Base-by-base conservation (phyloP, 2,113 vertebrate species). In the Orycteropus afer region DNA sequence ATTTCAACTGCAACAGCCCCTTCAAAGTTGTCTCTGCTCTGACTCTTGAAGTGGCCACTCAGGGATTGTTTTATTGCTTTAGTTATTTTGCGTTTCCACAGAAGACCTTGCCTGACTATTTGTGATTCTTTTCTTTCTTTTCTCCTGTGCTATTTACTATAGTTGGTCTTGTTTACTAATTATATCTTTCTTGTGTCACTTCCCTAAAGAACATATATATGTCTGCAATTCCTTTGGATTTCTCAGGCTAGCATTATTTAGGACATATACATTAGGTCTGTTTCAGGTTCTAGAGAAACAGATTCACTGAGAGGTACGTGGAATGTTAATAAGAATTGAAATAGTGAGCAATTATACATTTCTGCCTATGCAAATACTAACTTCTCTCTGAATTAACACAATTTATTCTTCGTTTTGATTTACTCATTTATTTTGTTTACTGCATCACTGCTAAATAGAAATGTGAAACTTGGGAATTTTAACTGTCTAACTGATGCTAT, bases 381-480 rank as follows among this genome's bases (percentile, higher is more conserved):
- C 23, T 81, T 93, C 20, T 51, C 3, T 2, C 32, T 93, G 92
- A 97, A 82, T 77, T 74, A 74, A 88, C 9, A 18, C 49, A 65
- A 71, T 51, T 86, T 47, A 82, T 80, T 65, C 57, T 89, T 95
- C 76, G 94, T 94, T 87, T 57, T 90, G 81, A 96, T 85, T 91
- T 96, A 86, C 61, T 79, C 27, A 80, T 76, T 95, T 88, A 93
- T 65, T 96, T 81, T 90, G 53, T 82, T 96, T 86, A 59, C 63
- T 32, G 15, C 69, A 79, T 96, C 67, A 59, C 57, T 69, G 53
- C 20, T 94, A 92, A 96, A 78, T 20, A 93, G 42, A 89, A 93
- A 77, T 91, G 37, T 73, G 53, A 94, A 49, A 73, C 45, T 55
- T 73, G 59, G 22, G 25, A 45, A 67, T 89, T 88, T 74, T 42